These are phyloP conservation scores for Arothron firmamentum DNA, from an alignment of 2,113 vertebrate species.

Conservation along the genomic window DNA sequence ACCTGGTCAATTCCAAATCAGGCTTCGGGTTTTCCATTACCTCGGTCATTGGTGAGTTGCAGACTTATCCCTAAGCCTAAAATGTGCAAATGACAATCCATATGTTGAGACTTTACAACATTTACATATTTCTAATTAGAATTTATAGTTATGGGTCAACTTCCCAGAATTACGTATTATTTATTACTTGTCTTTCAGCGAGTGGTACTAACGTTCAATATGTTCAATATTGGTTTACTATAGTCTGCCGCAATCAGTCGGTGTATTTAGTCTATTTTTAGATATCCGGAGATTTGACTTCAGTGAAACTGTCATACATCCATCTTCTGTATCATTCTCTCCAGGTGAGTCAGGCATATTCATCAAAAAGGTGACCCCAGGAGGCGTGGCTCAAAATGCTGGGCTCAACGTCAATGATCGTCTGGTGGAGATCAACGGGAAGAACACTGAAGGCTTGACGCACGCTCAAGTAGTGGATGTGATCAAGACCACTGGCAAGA, in stretches of 20 bases:
- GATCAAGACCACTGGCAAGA: slow-evolving; percentile 77
- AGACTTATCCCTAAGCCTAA: not conserved
- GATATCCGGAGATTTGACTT: not conserved
- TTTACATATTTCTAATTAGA: no score
- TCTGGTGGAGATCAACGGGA: slow-evolving; percentile 87
- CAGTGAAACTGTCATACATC: not conserved
- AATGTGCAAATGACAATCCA: no score
- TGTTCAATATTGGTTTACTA: no score
- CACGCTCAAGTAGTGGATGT: slow-evolving; percentile 82
- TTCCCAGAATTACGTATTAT: no score
- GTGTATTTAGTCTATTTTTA: not conserved
- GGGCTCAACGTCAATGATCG: slow-evolving; percentile 81
- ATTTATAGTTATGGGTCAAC: no score
- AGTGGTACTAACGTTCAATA: no score
- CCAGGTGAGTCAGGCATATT: slow-evolving; percentile 79
- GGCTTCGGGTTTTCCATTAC: slow-evolving; percentile 87
- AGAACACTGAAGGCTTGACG: slow-evolving; percentile 77
- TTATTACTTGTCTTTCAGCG: no score
- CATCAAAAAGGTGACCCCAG: slow-evolving; percentile 76
- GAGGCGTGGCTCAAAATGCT: slow-evolving; percentile 80
- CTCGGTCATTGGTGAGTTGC: slow-evolving; percentile 77
- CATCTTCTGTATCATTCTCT: slow-evolving; percentile 6
- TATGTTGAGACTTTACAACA: no score
- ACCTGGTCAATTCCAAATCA: slow-evolving; percentile 77
- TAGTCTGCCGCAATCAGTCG: no score